Conservation (phyloP, 2,113 vertebrate genomes). For the Sterrhoptilus dennistouni region DNA sequence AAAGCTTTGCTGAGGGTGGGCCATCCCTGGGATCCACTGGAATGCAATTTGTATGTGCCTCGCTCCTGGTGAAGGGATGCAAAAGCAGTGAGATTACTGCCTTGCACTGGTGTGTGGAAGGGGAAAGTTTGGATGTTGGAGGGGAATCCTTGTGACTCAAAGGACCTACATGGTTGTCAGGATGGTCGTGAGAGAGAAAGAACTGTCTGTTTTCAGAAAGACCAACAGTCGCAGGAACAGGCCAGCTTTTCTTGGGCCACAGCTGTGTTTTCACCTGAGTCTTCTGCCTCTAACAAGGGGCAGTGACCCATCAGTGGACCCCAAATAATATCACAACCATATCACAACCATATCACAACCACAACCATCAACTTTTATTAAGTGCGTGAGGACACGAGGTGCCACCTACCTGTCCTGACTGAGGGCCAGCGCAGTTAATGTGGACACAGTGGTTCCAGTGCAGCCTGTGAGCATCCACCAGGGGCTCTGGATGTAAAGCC, state of each 20-base stretch:
- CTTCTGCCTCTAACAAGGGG: background rate
- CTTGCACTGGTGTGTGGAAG: rapidly evolving
- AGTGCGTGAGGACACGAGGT: rapidly evolving
- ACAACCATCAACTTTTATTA: background rate
- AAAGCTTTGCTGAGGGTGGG: background rate
- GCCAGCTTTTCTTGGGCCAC: background rate
- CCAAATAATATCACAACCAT: background rate
- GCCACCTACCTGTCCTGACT: slow-evolving; percentile 85
- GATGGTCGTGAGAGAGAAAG: background rate
- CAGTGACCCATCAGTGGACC: background rate
- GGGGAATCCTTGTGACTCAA: background rate
- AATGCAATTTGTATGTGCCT: background rate
- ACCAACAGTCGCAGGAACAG: background rate
- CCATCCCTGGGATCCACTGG: background rate
- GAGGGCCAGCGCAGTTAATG: slow-evolving; percentile 86
- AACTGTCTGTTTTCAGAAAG: background rate
- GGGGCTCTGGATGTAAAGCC: slow-evolving; percentile 90
- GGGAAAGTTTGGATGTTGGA: background rate
- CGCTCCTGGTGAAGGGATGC: background rate
- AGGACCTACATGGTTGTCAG: background rate
- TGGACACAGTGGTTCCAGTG: slow-evolving; percentile 82
- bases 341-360: rapidly evolving
- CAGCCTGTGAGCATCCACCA: slow-evolving; percentile 93
- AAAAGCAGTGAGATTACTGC: background rate
- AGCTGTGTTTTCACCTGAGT: background rate